Base-by-base conservation (phyloP, 2,113 vertebrate species). In the Aix galericulata region DNA sequence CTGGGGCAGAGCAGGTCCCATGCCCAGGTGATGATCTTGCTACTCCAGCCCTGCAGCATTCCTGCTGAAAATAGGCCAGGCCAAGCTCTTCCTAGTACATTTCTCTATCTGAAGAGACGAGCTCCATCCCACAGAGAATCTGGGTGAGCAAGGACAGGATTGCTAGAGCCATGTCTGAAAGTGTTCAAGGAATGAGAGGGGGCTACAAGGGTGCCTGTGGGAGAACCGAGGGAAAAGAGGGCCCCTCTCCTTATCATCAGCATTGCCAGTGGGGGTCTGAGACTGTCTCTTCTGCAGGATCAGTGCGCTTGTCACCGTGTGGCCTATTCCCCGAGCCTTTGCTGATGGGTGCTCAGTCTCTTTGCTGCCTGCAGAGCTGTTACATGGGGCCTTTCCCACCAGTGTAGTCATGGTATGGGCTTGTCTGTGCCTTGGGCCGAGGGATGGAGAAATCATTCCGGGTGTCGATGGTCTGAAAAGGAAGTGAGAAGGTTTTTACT, bases 361-460 rank as follows among this genome's bases (percentile, higher is more conserved):
- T 94, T 32, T 73, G 72, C 42, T 91, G 8, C 2, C 44, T 17
- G 34, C 2, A 3, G 32, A 86, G 78, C 50, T 89, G 55, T 79
- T 97, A 95, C 93, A 95, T 88, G 78, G 88, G 64, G 18, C 50
- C 52, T 91, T 93, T 97, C 72, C 96, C 96, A 59, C 97, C 97
- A 13, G 77, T 86, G 55, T 97, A 97, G 44, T 92, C 94, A 15
- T 97, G 67, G 36, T 97, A 97, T 2, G 97, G 96, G 75, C 97
- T 97, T 40, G 89, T 63, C 20, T 67, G 87, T 8, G 96, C 60
- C 73, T 97, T 96, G 72, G 96, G 85, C 6, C 98, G 95, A 80
- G 98, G 98, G 55, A 98, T 98, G 56, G 96, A 96, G 83, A 98
- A 98, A 25, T 98, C 95, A 66, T 81, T 93, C 50, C 84, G 68